Conservation (phyloP, 2,113 vertebrate genomes). For the Lamprotornis superbus region DNA sequence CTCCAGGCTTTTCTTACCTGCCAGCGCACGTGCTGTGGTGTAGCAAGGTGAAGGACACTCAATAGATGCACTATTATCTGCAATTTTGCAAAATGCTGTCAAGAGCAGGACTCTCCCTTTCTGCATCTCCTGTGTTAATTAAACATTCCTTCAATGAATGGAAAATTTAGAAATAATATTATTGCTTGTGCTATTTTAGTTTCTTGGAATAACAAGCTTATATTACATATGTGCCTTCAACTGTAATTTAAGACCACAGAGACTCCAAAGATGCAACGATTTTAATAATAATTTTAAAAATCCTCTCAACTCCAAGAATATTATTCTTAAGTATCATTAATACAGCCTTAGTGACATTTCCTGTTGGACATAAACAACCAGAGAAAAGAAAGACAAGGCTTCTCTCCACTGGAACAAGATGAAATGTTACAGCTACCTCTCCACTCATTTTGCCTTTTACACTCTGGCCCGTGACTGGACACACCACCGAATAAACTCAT, state of each 20-base stretch:
- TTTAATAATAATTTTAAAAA: background rate
- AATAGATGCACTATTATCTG: background rate
- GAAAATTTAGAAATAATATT: background rate
- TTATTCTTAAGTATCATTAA: background rate
- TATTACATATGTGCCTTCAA: background rate
- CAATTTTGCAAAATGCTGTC: background rate
- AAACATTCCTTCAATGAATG: background rate
- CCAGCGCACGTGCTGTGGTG: accelerated
- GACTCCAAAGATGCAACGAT: background rate
- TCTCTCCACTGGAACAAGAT: background rate
- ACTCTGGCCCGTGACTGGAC: accelerated
- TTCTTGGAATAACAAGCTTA: background rate
- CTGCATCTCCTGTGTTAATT: background rate
- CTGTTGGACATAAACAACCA: background rate
- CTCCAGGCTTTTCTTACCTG: background rate
- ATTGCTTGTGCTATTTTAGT: background rate
- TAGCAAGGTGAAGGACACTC: background rate
- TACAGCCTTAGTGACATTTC: background rate
- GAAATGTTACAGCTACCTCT: background rate
- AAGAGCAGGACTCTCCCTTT: background rate
- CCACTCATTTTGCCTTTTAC: background rate
- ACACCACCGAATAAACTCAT: accelerated
- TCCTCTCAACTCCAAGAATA: background rate
- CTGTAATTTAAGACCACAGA: accelerated
- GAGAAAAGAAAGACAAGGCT: background rate